Evolutionary conservation across 1,140 invertebrate genomes (phyloP), one percentile per base, ranked within the genome.

Genomic region (Glomeris maerens): DNA sequence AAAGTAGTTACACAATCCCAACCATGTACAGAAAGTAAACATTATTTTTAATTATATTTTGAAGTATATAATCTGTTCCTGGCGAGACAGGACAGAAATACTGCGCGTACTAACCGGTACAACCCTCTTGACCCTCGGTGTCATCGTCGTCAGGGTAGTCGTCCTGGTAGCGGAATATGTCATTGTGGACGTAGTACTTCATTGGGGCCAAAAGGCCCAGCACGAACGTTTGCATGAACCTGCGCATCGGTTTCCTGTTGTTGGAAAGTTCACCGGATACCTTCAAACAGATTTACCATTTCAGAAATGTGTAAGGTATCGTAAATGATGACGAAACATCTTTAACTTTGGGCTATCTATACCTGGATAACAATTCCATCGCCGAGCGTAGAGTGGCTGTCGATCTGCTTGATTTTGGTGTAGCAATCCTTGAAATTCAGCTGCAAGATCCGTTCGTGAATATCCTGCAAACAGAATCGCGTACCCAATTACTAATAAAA

Each of bases 181-280:
- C 92, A 71, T 97, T 98, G 64, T 92, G 88, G 20, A 97, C 92
- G 64, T 96, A 97, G 71, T 93, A 97, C 70, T 93, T 91, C 72
- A 92, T 94, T 22, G 90, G 88, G 41, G 84, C 83, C 70, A 94
- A 89, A 29, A 86, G 84, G 42, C 86, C 91, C 62, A 98, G 68
- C 13, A 98, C 90, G 72, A 97, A 97, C 0, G 93, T 96, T 70
- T 97, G 92, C 60, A 93, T 93, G 68, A 98, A 98, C 14, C 91
- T 79, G 27, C 92, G 76, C 90, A 96, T 94, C 20, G 90, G 92
- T 60, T 90, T 80, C 2, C 91, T 89, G 65, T 86, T 86, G 69
- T 96, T 98, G 20, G 89, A 94, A 49, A 98, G 69, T 69, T 97
- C 92, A 38, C 93, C 93, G 47, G 88, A 90, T 10, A 97, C 91